Percentiles rank a stretch among this genome's conserved stretches.
phyloP scores from a whole-genome alignment of 2,113 vertebrate genomes.

The Oplegnathus fasciatus region DNA sequence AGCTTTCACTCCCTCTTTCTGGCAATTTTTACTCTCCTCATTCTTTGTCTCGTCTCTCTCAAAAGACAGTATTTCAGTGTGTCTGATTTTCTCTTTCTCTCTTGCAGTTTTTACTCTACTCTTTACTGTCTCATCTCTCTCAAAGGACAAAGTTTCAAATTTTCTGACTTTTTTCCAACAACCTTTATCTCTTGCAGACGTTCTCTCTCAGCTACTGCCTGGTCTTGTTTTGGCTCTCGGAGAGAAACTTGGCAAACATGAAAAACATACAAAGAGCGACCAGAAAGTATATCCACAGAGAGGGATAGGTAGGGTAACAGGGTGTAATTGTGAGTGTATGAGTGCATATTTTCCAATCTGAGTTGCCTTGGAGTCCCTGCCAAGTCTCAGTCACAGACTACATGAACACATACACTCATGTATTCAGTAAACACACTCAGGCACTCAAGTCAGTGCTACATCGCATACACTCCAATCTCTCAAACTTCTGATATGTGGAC shows the following conservation, averaged over 20 bases:
- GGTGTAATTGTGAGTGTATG: constrained; percentile 32
- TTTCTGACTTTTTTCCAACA: background rate
- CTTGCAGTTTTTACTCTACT: background rate
- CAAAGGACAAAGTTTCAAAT: constrained; percentile 18
- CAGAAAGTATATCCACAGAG: constrained; percentile 22
- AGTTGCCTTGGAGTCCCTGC: constrained; percentile 34
- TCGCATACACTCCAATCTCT: constrained; percentile 47
- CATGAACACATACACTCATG: constrained; percentile 29
- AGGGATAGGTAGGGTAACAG: constrained; percentile 19
- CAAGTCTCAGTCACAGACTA: constrained; percentile 31
- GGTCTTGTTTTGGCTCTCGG: constrained; percentile 41
- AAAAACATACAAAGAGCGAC: constrained; percentile 44
- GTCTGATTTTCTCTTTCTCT: constrained; percentile 32
- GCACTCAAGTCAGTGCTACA: constrained; percentile 41
- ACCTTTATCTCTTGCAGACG: constrained; percentile 41
- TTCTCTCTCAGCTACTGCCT: constrained; percentile 20
- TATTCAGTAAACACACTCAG: constrained; percentile 55
- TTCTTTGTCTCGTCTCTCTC: constrained; percentile 40
- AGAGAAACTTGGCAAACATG: constrained; percentile 51
- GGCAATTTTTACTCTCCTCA: constrained; percentile 10
- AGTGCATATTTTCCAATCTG: constrained; percentile 45
- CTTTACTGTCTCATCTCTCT: constrained; percentile 39
- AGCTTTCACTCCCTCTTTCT: constrained; percentile 5
- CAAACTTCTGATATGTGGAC: constrained; percentile 50
- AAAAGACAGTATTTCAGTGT: constrained; percentile 30